Evolutionary conservation across 1,140 invertebrate species (phyloP), one percentile per base, ranked within the genome.

Genomic region (Leptinotarsa texana): DNA sequence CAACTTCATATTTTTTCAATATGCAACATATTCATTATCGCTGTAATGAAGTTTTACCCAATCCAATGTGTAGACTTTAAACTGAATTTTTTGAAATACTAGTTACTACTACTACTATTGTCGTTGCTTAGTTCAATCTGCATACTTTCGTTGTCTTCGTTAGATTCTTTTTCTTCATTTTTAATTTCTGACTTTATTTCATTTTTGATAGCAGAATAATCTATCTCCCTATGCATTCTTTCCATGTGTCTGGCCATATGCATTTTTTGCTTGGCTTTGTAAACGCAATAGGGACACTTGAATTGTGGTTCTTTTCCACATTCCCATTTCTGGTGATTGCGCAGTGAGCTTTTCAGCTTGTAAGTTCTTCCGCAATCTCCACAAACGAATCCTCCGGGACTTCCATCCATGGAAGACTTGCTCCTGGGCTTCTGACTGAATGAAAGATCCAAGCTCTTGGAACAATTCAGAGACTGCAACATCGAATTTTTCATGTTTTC

Each of bases 301-400:
- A 90, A 90, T 73, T 89, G 86, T 3, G 88, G 88, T 67, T 89
- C 87, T 72, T 89, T 88, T 13, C 88, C 93, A 84, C 93, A 95
- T 84, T 95, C 93, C 93, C 93, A 95, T 84, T 95, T 94, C 86
- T 94, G 93, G 83, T 95, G 93, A 83, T 94, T 95, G 24, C 93
- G 88, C 82, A 95, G 87, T 80, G 93, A 94, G 75, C 93, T 94
- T 85, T 94, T 94, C 65, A 95, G 88, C 83, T 95, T 95, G 86
- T 95, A 95, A 66, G 93, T 90, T 63, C 93, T 89, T 66, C 93
- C 93, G 85, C 93, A 95, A 78, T 93, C 91, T 17, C 91, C 88
- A 84, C 92, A 94, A 80, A 92, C 91, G 84, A 94, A 92, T 75
- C 91, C 90, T 8, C 74, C 75, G 0, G 24, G 63, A 15, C 49